Conservation (phyloP, 92 coral and sea anemone genomes). For the Parazoanthus atlanticus region DNA sequence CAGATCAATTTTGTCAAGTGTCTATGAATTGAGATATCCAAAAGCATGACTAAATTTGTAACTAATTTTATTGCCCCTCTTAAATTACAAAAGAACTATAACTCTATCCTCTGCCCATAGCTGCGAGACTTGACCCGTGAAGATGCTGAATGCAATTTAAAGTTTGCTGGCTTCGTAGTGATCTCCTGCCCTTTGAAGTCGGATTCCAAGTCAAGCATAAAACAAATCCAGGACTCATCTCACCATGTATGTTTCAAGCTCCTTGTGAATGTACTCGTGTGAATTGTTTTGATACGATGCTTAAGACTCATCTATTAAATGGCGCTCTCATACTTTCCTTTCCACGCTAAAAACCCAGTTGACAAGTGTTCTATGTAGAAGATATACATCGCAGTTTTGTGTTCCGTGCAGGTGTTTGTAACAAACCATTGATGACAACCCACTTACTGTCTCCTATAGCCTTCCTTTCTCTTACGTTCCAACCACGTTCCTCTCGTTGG, state of each 20-base stretch:
- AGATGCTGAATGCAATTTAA: slow-evolving; percentile 79
- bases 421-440: not conserved
- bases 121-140: slow-evolving; percentile 92
- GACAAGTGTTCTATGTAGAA: too few species aligned
- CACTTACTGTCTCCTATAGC: not conserved
- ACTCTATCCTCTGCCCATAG: slow-evolving; percentile 42
- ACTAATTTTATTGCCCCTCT: not conserved
- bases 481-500: too few species aligned
- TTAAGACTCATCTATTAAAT: not conserved
- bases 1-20: too few species aligned
- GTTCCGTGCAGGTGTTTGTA: too few species aligned
- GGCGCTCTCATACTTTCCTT: not conserved
- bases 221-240: slow-evolving; percentile 92
- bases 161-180: slow-evolving; percentile 94
- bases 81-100: not conserved
- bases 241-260: slow-evolving; percentile 77
- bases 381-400: too few species aligned
- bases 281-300: not conserved
- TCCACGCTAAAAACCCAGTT: not conserved
- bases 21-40: too few species aligned
- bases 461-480: too few species aligned
- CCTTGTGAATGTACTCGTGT: not conserved
- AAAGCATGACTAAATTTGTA: too few species aligned
- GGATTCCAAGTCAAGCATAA: slow-evolving; percentile 91
- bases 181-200: slow-evolving; percentile 93